These are phyloP conservation scores for Leucophenga maculata DNA, from an alignment of 2,888 invertebrate species.

Conservation along the genomic window DNA sequence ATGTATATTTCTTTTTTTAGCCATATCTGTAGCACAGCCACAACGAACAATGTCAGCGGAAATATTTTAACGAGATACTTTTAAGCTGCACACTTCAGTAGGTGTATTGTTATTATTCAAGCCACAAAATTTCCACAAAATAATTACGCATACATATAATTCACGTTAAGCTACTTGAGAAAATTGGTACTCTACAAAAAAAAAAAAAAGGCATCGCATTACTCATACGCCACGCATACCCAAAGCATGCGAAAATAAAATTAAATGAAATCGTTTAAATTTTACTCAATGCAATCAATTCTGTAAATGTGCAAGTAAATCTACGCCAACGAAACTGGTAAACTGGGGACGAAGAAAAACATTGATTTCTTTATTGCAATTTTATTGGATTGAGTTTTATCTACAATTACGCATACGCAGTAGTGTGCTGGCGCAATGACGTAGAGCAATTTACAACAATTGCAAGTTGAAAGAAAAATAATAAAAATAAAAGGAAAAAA, in stretches of 20 bases:
- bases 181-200: neutral
- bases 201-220: no score
- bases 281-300: conserved; percentile 14
- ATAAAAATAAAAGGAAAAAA: conserved; percentile 2
- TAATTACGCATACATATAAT: conserved; percentile 31
- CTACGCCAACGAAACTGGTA: neutral
- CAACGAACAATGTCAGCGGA: conserved; percentile 41
- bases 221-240: neutral
- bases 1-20: no score
- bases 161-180: neutral
- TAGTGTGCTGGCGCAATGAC: conserved; percentile 36
- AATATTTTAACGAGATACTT: conserved; percentile 59
- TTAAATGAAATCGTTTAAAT: conserved; percentile 17
- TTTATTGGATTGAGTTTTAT: conserved; percentile 61
- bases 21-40: neutral
- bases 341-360: conserved; percentile 45
- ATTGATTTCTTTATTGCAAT: conserved; percentile 65
- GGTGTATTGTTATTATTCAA: no score
- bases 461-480: neutral
- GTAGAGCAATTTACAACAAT: conserved; percentile 22
- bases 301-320: conserved; percentile 7
- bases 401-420: conserved; percentile 63
- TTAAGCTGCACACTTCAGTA: no score
- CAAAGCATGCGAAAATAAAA: conserved; percentile 4
- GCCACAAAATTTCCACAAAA: conserved; percentile 29